These are phyloP conservation scores for Venusia cambrica DNA, from an alignment of 2,888 invertebrate species.

Conservation along the genomic window DNA sequence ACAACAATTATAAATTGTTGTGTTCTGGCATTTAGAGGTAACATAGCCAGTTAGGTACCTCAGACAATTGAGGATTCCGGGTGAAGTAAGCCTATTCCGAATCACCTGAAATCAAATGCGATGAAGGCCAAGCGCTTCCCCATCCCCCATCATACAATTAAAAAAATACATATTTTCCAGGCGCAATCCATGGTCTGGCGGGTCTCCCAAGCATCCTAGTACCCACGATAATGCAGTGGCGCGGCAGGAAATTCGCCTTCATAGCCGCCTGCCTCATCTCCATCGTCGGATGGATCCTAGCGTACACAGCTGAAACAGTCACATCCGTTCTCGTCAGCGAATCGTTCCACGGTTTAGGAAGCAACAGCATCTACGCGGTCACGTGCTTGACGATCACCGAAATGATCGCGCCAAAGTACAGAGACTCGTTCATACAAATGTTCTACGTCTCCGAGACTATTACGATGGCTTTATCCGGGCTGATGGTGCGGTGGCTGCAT, in stretches of 20 bases:
- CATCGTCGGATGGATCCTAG: conserved; percentile 29
- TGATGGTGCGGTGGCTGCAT: conserved; percentile 28
- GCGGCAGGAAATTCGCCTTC: conserved; percentile 32
- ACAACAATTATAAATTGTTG: too few species aligned
- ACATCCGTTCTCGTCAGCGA: conserved; percentile 28
- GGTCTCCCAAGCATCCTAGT: conserved; percentile 33
- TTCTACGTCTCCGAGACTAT: conserved; percentile 23
- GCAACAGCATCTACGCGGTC: conserved; percentile 26
- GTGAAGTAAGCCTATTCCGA: too few species aligned
- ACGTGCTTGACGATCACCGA: conserved; percentile 30
- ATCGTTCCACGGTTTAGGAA: conserved; percentile 32
- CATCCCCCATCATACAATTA: too few species aligned
- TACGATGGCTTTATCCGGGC: conserved; percentile 24
- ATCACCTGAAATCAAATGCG: too few species aligned
- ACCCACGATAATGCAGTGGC: conserved; percentile 33
- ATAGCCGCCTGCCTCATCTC: conserved; percentile 29
- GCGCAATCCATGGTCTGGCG: conserved; percentile 32
- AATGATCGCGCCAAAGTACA: conserved; percentile 29
- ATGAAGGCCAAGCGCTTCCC: too few species aligned
- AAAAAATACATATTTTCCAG: too few species aligned
- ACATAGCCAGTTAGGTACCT: too few species aligned
- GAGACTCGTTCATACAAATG: conserved; percentile 25
- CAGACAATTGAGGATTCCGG: too few species aligned
- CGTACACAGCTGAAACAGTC: conserved; percentile 17
- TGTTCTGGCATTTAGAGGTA: too few species aligned